These are phyloP conservation scores for Petrolisthes cinctipes DNA, from an alignment of 2,888 invertebrate genomes.

Conservation along the genomic window DNA sequence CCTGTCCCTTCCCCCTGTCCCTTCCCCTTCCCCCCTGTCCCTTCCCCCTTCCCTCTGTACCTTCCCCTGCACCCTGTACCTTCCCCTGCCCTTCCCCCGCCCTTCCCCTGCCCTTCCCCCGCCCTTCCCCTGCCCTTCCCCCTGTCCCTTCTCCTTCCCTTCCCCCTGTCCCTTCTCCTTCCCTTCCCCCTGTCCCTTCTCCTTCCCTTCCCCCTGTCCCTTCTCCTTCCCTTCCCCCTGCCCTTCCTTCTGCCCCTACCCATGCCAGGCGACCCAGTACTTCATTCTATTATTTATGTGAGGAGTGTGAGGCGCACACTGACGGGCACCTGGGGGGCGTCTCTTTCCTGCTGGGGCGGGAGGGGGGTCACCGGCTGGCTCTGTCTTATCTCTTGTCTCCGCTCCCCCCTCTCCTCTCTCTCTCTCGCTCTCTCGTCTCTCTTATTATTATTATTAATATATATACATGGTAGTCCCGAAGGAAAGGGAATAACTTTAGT, in stretches of 20 bases:
- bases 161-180: background rate
- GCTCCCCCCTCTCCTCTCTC: background rate
- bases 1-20: background rate
- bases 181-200: background rate
- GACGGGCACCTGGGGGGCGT: background rate
- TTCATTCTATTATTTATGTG: background rate
- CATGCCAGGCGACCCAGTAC: background rate
- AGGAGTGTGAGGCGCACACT: background rate
- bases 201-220: background rate
- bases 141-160: background rate
- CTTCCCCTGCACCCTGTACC: background rate
- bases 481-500: no score
- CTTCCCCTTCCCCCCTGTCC: background rate
- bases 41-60: background rate
- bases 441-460: no score
- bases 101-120: background rate
- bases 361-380: background rate
- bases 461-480: no score
- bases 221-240: background rate
- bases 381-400: background rate
- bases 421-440: conserved; percentile 65
- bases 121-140: background rate
- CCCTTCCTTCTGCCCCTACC: background rate
- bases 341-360: background rate
- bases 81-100: background rate